Evolutionary conservation across 2,113 vertebrate species (phyloP).

Genomic region (Pteronura brasiliensis): DNA sequence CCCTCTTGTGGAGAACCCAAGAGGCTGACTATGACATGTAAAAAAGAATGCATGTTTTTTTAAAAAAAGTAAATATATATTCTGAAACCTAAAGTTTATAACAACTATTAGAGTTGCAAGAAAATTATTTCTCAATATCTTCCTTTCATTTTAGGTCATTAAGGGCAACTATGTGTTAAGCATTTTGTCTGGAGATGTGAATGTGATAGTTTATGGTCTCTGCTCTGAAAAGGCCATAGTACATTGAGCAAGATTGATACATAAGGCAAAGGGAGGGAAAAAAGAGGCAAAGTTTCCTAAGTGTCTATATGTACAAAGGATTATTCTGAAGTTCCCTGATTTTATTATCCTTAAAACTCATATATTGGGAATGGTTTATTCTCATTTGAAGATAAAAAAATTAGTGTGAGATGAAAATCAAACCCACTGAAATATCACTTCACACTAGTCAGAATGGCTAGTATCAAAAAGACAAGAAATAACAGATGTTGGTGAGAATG

Average conservation of each 20-base stretch:
- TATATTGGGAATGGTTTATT: neutral
- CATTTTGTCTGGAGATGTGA: neutral
- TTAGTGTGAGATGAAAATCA: neutral
- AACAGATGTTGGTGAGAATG: neutral
- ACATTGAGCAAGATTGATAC: neutral
- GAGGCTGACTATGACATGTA: neutral
- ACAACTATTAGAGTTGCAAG: neutral
- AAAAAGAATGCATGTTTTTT: neutral
- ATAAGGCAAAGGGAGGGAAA: neutral
- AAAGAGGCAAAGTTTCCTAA: neutral
- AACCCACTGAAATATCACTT: neutral
- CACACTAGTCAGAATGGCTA: neutral
- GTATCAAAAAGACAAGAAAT: neutral
- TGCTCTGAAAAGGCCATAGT: neutral
- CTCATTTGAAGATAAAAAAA: neutral
- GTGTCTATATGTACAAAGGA: neutral
- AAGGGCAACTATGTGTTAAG: neutral
- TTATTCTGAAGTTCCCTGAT: neutral
- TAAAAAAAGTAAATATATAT: neutral
- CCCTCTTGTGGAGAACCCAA: neutral
- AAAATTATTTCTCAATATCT: neutral
- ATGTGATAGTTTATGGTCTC: neutral
- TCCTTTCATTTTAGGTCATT: neutral
- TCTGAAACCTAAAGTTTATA: neutral
- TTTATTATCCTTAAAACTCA: neutral